These are phyloP conservation scores for Vultur gryphus DNA, from an alignment of 2,797 vertebrate species.

Conservation along the genomic window DNA sequence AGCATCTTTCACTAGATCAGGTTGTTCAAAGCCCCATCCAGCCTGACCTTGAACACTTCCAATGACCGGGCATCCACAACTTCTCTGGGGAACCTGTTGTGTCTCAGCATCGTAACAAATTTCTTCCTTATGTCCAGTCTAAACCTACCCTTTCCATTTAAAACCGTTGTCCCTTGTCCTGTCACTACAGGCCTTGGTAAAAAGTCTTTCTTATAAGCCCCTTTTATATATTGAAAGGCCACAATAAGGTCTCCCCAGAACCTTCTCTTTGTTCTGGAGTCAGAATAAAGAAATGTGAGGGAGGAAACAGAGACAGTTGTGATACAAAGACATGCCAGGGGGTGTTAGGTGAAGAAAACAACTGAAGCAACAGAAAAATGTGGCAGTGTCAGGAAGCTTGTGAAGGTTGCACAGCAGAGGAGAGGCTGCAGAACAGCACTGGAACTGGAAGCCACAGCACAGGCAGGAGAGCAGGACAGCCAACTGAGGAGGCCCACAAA, in stretches of 20 bases:
- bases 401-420: not conserved
- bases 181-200: not conserved
- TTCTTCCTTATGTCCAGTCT: accelerated
- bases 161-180: not conserved
- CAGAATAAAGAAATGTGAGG: not conserved
- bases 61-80: not conserved
- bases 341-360: not conserved
- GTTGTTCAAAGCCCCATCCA: not conserved
- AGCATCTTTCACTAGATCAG: not conserved
- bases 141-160: not conserved
- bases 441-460: accelerated
- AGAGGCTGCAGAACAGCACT: not conserved
- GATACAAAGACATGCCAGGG: accelerated
- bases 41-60: not conserved
- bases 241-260: not conserved
- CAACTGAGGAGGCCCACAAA: accelerated
- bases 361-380: not conserved
- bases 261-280: not conserved
- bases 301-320: not conserved
- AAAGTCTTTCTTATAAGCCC: not conserved
- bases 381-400: too few species aligned
- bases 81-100: not conserved
- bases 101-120: accelerated
- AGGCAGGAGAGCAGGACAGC: too few species aligned
- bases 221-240: not conserved